Base-by-base conservation (phyloP, 2,797 vertebrate species). In the Cyprinodon diabolis region DNA sequence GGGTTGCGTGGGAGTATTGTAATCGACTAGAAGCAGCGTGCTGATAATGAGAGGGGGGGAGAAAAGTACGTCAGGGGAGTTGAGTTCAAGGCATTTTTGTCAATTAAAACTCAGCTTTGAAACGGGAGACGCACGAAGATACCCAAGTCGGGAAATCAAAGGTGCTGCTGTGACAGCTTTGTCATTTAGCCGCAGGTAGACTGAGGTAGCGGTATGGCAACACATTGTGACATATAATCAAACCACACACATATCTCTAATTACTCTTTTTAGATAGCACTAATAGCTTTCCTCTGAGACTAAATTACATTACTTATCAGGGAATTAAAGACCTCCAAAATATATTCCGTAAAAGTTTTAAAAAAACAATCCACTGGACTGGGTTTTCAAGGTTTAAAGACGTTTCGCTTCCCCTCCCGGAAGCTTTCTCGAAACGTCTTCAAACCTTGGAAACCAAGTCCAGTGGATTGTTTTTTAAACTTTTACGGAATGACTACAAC, bases 81-180 rank as follows among this genome's bases (percentile, higher is more conserved):
- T 67, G 35, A 77, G 79, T 86, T 85, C 75, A 76, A 82, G 74
- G 81, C 69, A 2, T 74, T 84, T 75, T 63, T 8, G 69, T 30
- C 43, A 85, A 86, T 82, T 68, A 85, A 72, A 80, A 76, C 74
- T 76, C 73, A 7, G 63, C 82, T 82, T 82, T 83, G 57, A 80
- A 80, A 86, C 3, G 62, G 14, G 65, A 81, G 68, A 60, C 55
- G 1, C 0, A 19, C 17, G 21, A 10, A 79, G 47, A 68, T 71
- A 76, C 76, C 69, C 0, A 19, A 70, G 51, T 63, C 3, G 3
- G 65, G 15, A 66, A 73, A 86, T 84, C 72, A 82, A 72, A 81
- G 72, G 60, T 77, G 75, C 68, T 62, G 23, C 21, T 70, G 70
- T 74, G 77, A 74, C 82, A 51, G 75, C 21, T 40, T 2, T 56